Conservation (phyloP, 92 coral and sea anemone genomes). For the Palythoa heliodiscus region DNA sequence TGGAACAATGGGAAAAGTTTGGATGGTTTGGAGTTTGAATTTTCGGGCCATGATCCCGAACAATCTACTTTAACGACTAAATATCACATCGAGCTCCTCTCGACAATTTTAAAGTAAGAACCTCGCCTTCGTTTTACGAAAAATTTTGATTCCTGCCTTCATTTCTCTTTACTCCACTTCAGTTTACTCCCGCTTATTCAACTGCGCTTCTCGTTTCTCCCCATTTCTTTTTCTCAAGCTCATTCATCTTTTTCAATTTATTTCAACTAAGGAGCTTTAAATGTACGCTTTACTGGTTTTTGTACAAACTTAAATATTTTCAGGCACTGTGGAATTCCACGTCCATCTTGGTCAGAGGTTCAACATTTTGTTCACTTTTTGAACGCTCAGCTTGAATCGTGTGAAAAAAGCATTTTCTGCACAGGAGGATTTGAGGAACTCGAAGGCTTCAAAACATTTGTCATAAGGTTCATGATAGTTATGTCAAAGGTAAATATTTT, state of each 20-base stretch:
- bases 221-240: too few species aligned
- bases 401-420: conserved; percentile 80
- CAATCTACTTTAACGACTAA: conserved; percentile 53
- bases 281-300: not conserved
- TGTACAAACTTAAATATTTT: not conserved
- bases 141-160: too few species aligned
- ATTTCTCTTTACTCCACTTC: too few species aligned
- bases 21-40: conserved; percentile 52
- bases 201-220: too few species aligned
- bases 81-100: conserved; percentile 68
- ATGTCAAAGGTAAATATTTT: conserved; percentile 76
- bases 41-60: conserved; percentile 33
- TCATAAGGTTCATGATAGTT: conserved; percentile 75
- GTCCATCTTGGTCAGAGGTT: conserved; percentile 92
- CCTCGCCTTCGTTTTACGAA: too few species aligned
- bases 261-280: too few species aligned
- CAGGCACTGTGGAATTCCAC: conserved; percentile 82
- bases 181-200: too few species aligned
- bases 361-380: conserved; percentile 80
- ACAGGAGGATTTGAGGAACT: conserved; percentile 65
- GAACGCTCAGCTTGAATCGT: conserved; percentile 77
- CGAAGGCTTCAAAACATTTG: conserved; percentile 81
- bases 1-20: conserved; percentile 46
- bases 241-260: too few species aligned
- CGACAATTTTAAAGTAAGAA: conserved; percentile 53